A percentile compares a stretch with the other conserved stretches of the same genome.
Conservation (phyloP, 2,113 vertebrate genomes). For the Passer montanus region DNA sequence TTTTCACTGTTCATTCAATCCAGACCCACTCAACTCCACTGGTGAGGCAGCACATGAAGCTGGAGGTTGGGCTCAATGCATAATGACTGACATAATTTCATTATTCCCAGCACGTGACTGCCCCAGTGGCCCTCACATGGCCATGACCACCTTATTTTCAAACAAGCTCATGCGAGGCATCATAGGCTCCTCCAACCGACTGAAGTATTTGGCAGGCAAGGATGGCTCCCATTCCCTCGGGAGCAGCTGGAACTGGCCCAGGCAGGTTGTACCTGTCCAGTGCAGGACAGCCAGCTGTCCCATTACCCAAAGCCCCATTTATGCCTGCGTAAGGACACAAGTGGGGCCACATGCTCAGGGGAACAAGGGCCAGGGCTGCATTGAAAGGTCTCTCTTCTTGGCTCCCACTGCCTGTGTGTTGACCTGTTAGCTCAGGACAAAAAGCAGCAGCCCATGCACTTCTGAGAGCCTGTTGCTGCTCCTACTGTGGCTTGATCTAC, state of each 20-base stretch:
- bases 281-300: accelerated
- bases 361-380: accelerated
- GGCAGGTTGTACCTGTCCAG: not conserved
- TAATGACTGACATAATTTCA: not conserved
- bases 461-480: not conserved
- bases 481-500: not conserved
- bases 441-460: accelerated
- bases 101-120: not conserved
- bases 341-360: no score
- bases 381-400: accelerated
- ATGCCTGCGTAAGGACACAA: no score
- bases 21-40: not conserved
- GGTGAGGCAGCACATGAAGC: not conserved
- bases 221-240: not conserved
- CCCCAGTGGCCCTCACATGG: not conserved
- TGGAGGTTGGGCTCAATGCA: not conserved
- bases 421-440: not conserved
- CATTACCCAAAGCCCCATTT: accelerated
- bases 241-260: not conserved
- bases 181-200: accelerated
- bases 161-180: accelerated
- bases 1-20: not conserved
- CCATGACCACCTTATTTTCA: not conserved
- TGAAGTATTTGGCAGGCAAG: accelerated
- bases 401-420: accelerated